Evolutionary conservation across 2,888 invertebrate species (phyloP).

Genomic region (Buathra laborator): DNA sequence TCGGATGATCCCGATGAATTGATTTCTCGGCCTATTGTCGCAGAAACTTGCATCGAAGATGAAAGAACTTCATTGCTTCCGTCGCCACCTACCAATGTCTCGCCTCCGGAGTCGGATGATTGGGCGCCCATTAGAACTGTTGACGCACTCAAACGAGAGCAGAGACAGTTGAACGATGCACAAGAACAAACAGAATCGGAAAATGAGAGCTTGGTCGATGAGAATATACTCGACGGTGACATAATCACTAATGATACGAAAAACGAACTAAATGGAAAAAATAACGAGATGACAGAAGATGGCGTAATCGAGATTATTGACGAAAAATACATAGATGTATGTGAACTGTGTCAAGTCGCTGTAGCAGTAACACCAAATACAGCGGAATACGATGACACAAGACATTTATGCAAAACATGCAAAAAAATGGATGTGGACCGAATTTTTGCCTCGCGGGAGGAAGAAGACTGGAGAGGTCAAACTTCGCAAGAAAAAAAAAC

Average conservation of each 20-base stretch:
- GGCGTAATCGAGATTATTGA: not conserved
- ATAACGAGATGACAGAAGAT: not conserved
- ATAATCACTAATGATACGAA: not conserved
- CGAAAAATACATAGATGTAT: not conserved
- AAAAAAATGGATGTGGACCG: constrained; percentile 3
- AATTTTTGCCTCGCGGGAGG: constrained; percentile 18
- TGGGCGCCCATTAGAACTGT: not conserved
- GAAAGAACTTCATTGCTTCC: too few species aligned
- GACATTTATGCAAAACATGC: constrained; percentile 6
- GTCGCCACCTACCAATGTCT: not conserved
- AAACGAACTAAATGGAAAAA: not conserved
- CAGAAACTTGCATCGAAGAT: too few species aligned
- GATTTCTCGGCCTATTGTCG: too few species aligned
- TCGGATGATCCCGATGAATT: too few species aligned
- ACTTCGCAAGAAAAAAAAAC: constrained; percentile 12
- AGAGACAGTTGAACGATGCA: not conserved
- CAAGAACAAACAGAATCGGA: not conserved
- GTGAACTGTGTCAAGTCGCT: not conserved
- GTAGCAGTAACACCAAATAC: not conserved
- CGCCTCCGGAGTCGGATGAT: not conserved
- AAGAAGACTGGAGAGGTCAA: constrained; percentile 29
- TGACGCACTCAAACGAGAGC: not conserved
- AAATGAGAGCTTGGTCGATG: not conserved
- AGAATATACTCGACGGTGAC: not conserved
- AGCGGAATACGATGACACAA: not conserved